Evolutionary conservation across 2,113 vertebrate species (phyloP), one percentile per base, ranked within the genome.

Genomic region (Labrus mixtus): DNA sequence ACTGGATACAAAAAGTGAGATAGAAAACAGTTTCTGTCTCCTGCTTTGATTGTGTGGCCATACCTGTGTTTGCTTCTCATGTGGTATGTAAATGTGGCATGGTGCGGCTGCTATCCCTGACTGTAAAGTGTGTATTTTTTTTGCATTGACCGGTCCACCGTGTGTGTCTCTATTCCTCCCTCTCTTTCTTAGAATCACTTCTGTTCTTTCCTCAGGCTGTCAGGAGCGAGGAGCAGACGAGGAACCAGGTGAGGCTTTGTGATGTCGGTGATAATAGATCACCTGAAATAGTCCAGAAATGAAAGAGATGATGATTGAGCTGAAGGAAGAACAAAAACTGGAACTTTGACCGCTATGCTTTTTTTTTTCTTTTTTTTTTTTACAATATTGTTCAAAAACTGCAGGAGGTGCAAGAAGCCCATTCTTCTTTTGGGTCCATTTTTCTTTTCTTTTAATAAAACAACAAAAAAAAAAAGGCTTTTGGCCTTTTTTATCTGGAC

Each of bases 121-220:
- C 88, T 81, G 77, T 67, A 71, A 65, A 61, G 70, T 41, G 10
- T 65, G 41, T 82, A 63, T 79, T 77, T 89, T 77, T 90, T 82
- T 87, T 93, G 89, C 93, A 90, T 90, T 68, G 63, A 90, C 90
- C 76, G 51, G 29, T 81, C 88, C 41, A 64, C 71, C 57, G 57
- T 25, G 45, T 45, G 50, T 68, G 60, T 70, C 50, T 76, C 54
- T 80, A 19, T 76, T 33, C 54, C 12, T 70, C 56, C n/a, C 57
- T 33, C 68, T 56, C 58, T 79, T 56, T 73, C 64, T 23, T 36
- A 20, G 59, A 12, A n/a, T 60, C 55, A 57, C 74, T 41, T 56
- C 54, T 33, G 29, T 53, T 56, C 62, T 92, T 58, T 41, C 86
- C 71, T 71, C 66, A n/a, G 0, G 71, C 45, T 67, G 65, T 58